phyloP scores from a whole-genome alignment of 92 coral and sea anemone species.

The Heliopora coerulea region DNA sequence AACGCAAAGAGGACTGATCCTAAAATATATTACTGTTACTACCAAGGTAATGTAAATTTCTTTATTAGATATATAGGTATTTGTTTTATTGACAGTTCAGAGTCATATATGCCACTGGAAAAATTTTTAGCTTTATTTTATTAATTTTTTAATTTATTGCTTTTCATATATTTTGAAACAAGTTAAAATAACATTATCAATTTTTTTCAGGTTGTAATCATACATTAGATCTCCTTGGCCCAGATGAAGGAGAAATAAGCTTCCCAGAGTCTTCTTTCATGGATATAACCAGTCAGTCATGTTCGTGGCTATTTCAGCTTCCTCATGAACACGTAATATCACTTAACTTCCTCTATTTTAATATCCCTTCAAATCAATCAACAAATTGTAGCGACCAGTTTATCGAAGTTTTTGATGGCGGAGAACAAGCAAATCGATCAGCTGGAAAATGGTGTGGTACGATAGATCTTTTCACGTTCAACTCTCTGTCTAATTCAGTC shows the following conservation, averaged over 20 bases:
- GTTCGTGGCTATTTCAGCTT: constrained; percentile 12
- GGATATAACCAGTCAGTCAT: constrained; percentile 26
- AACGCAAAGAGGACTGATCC: constrained; percentile 24
- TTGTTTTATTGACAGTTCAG: too few species aligned
- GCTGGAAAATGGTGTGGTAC: constrained; percentile 10
- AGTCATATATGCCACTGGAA: too few species aligned
- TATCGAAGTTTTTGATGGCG: neutral
- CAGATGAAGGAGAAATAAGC: constrained; percentile 1
- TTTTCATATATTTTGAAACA: too few species aligned
- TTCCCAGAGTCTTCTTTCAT: constrained; percentile 8
- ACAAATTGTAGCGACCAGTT: constrained; percentile 8
- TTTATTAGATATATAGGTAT: too few species aligned
- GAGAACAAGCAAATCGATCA: constrained; percentile 7
- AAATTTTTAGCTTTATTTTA: too few species aligned
- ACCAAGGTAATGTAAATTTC: constrained; percentile 3
- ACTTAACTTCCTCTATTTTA: neutral
- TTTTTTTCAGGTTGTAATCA: constrained; percentile 31
- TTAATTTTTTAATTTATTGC: neutral
- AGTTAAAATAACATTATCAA: neutral
- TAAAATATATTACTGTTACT: constrained; percentile 25
- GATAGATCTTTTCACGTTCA: neutral
- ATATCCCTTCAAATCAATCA: constrained; percentile 17
- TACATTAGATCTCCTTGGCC: neutral
- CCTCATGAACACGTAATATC: constrained; percentile 2
- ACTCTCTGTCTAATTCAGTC: constrained; percentile 17